Conservation (phyloP, 2,888 invertebrate species). For the Aspidiotus rigidus region DNA sequence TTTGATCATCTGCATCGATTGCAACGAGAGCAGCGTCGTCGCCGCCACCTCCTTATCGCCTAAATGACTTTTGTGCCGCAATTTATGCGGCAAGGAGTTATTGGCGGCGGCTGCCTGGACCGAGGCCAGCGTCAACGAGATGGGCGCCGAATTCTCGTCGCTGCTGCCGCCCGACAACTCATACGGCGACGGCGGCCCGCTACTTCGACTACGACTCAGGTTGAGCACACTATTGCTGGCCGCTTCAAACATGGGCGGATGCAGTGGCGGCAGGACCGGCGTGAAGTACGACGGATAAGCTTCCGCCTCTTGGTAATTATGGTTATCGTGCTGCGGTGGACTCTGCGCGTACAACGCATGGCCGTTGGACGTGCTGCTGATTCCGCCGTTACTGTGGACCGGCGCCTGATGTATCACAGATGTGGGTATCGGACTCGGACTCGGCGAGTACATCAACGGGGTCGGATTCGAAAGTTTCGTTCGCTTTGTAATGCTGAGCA, state of each 20-base stretch:
- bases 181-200: constrained; percentile 61
- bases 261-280: constrained; percentile 43
- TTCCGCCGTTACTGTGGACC: constrained; percentile 37
- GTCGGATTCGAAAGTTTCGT: constrained; percentile 48
- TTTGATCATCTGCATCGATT: constrained; percentile 50
- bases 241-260: constrained; percentile 43
- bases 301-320: constrained; percentile 27
- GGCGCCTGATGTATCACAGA: constrained; percentile 55
- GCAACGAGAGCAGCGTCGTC: constrained; percentile 59
- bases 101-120: constrained; percentile 42
- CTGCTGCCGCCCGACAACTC: constrained; percentile 68
- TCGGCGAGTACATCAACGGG: constrained; percentile 51
- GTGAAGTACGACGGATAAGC: constrained; percentile 64
- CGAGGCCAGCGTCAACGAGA: constrained; percentile 28
- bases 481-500: constrained; percentile 72
- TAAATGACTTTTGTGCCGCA: constrained; percentile 82
- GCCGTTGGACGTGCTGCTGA: constrained; percentile 8
- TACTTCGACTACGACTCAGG: constrained; percentile 43
- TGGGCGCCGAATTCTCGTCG: constrained; percentile 46
- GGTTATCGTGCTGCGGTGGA: constrained; percentile 12
- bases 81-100: constrained; percentile 76
- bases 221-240: constrained; percentile 44
- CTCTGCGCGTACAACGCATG: constrained; percentile 21
- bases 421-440: constrained; percentile 51
- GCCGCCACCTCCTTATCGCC: constrained; percentile 81